Conservation (phyloP, 2,113 vertebrate species). For the Eclectus roratus region DNA sequence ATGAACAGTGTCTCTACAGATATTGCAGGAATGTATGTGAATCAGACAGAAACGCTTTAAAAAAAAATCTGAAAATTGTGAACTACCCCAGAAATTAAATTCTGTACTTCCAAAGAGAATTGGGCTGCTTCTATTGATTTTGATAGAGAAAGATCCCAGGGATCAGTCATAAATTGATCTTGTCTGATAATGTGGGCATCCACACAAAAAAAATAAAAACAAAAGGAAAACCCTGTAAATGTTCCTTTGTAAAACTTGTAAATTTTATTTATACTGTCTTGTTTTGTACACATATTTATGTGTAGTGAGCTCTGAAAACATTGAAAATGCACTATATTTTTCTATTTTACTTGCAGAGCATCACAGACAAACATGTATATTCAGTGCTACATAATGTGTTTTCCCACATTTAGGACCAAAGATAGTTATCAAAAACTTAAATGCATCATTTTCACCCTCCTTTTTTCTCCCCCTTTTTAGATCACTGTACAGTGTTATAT, state of each 20-base stretch:
- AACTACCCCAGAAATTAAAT: slow-evolving; percentile 77
- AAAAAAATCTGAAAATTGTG: slow-evolving; percentile 77
- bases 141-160: slow-evolving; percentile 82
- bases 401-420: slow-evolving; percentile 99
- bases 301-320: slow-evolving; percentile 97
- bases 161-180: slow-evolving; percentile 81
- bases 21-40: slow-evolving; percentile 74
- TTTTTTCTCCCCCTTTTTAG: slow-evolving; percentile 70
- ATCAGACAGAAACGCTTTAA: slow-evolving; percentile 74
- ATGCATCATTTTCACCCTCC: slow-evolving; percentile 69
- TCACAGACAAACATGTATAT: slow-evolving; percentile 91
- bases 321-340: slow-evolving; percentile 99
- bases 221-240: slow-evolving; percentile 84
- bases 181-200: slow-evolving; percentile 81
- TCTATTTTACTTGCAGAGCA: slow-evolving; percentile 95
- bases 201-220: slow-evolving; percentile 75
- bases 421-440: slow-evolving; percentile 90
- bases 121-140: slow-evolving; percentile 86
- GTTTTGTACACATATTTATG: slow-evolving; percentile 94
- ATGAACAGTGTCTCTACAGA: slow-evolving; percentile 72
- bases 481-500: slow-evolving; percentile 92
- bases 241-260: slow-evolving; percentile 99
- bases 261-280: slow-evolving; percentile 99
- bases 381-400: slow-evolving; percentile 94
- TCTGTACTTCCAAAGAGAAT: slow-evolving; percentile 94